These are phyloP conservation scores for Oreochromis spilurus DNA, from an alignment of 2,113 vertebrate species.

Conservation along the genomic window DNA sequence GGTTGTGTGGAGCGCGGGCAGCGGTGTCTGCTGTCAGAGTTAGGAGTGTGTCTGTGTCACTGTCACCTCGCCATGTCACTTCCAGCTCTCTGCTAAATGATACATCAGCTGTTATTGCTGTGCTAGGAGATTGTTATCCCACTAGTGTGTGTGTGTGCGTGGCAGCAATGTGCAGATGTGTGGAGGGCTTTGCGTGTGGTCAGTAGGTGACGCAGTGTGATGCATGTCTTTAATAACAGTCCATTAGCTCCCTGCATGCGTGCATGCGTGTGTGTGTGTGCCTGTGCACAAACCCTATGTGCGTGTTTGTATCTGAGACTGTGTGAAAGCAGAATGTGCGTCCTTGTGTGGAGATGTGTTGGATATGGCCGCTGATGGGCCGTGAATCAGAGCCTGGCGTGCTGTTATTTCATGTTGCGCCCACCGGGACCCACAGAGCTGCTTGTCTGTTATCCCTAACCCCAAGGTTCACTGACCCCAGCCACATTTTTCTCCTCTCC, in stretches of 20 bases:
- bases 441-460: slow-evolving; percentile 41
- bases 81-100: slow-evolving; percentile 8
- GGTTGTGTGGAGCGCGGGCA: too few species aligned
- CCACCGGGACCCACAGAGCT: slow-evolving; percentile 13
- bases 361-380: slow-evolving; percentile 42
- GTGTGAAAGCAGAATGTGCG: not conserved
- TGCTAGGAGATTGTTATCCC: slow-evolving; percentile 13
- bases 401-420: slow-evolving; percentile 45
- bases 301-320: not conserved
- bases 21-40: too few species aligned
- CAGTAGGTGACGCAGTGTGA: slow-evolving; percentile 50
- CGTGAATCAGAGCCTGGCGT: slow-evolving; percentile 39
- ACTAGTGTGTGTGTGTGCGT: not conserved
- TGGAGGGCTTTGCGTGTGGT: slow-evolving; percentile 40
- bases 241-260: slow-evolving; percentile 44
- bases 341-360: slow-evolving; percentile 29
- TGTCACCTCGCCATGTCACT: not conserved
- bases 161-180: not conserved
- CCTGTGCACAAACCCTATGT: not conserved
- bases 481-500: slow-evolving; percentile 17
- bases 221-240: slow-evolving; percentile 74
- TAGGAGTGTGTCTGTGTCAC: not conserved
- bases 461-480: slow-evolving; percentile 15
- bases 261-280: too few species aligned
- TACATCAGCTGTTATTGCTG: slow-evolving; percentile 31